A percentile compares a stretch with the other conserved stretches of the same genome.
Conservation (phyloP, 2,888 invertebrate species). For the Mechanitis messenoides region DNA sequence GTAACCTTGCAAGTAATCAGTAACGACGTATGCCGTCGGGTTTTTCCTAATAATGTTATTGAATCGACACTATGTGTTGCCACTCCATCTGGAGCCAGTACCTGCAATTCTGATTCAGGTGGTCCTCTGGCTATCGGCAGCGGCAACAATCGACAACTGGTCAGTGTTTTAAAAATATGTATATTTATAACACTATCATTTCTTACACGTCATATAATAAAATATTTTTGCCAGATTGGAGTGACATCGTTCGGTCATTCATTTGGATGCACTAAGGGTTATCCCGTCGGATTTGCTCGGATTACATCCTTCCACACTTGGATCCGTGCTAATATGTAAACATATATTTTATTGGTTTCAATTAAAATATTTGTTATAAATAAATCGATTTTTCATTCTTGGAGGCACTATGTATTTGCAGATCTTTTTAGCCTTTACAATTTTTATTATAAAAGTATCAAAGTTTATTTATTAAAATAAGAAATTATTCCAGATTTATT, state of each 20-base stretch:
- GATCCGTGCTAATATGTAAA: slow-evolving; percentile 2
- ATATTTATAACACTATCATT: too few relatives aligned
- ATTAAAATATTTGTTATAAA: too few relatives aligned
- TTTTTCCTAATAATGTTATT: slow-evolving; percentile 20
- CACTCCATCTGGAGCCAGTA: slow-evolving; percentile 23
- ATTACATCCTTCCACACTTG: background rate
- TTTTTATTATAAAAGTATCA: too few relatives aligned
- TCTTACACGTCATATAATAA: too few relatives aligned
- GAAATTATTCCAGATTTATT: too few relatives aligned
- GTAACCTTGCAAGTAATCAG: slow-evolving; percentile 37
- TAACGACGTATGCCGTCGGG: slow-evolving; percentile 28
- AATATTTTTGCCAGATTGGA: slow-evolving; percentile 16
- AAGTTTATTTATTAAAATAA: too few relatives aligned
- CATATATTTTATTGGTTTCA: too few relatives aligned
- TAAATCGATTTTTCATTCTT: too few relatives aligned
- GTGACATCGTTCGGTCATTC: slow-evolving; percentile 41
- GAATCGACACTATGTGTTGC: slow-evolving; percentile 34
- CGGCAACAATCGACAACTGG: slow-evolving; percentile 9
- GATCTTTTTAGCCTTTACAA: too few relatives aligned
- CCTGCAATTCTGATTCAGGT: slow-evolving; percentile 41
- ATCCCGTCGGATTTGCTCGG: slow-evolving; percentile 39
- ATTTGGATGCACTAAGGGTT: slow-evolving; percentile 37
- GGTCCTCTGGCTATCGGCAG: slow-evolving; percentile 27
- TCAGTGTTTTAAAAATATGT: background rate
- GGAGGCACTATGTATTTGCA: too few relatives aligned